Conservation (phyloP, 2,888 invertebrate genomes). For the Ophion ellenae region DNA sequence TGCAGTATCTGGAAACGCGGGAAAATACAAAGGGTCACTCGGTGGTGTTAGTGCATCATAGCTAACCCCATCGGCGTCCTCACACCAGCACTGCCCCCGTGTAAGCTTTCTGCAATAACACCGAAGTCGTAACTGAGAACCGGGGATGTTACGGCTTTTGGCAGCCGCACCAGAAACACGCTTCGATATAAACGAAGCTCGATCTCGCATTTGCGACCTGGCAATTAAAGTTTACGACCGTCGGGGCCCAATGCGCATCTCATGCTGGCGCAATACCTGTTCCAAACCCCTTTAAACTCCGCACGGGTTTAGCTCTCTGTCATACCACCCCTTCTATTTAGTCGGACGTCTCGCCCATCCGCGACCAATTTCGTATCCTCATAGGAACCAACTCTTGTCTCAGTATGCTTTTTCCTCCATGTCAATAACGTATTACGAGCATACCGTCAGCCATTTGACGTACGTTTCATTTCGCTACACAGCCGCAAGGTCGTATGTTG, state of each 20-base stretch:
- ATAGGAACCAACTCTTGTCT: slow-evolving; percentile 46
- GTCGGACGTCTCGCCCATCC: slow-evolving; percentile 53
- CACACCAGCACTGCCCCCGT: slow-evolving; percentile 47
- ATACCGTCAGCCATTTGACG: slow-evolving; percentile 30
- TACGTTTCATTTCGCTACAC: slow-evolving; percentile 64
- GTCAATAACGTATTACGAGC: slow-evolving; percentile 56
- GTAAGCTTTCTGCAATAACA: slow-evolving; percentile 65
- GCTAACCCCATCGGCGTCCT: slow-evolving; percentile 40
- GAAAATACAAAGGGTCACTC: slow-evolving; percentile 41
- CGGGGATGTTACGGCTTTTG: slow-evolving; percentile 68
- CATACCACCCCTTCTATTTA: slow-evolving; percentile 49
- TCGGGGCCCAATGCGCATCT: slow-evolving; percentile 62
- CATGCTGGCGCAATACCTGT: slow-evolving; percentile 71
- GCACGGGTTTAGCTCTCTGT: slow-evolving; percentile 44
- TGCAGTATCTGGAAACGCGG: slow-evolving; percentile 13
- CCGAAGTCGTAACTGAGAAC: slow-evolving; percentile 59
- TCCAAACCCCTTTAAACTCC: slow-evolving; percentile 72
- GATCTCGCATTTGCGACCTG: slow-evolving; percentile 72
- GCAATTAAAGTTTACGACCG: slow-evolving; percentile 82
- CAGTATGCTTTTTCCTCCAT: slow-evolving; percentile 28
- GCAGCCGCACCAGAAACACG: slow-evolving; percentile 62
- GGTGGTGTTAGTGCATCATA: slow-evolving; percentile 41
- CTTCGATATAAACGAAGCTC: slow-evolving; percentile 76
- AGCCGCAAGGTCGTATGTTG: slow-evolving; percentile 27
- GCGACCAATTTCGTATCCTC: slow-evolving; percentile 58